A percentile compares a stretch with the other conserved stretches of the same genome.
Evolutionary conservation across 2,113 vertebrate species (phyloP).

Genomic region (Charadrius vociferus): DNA sequence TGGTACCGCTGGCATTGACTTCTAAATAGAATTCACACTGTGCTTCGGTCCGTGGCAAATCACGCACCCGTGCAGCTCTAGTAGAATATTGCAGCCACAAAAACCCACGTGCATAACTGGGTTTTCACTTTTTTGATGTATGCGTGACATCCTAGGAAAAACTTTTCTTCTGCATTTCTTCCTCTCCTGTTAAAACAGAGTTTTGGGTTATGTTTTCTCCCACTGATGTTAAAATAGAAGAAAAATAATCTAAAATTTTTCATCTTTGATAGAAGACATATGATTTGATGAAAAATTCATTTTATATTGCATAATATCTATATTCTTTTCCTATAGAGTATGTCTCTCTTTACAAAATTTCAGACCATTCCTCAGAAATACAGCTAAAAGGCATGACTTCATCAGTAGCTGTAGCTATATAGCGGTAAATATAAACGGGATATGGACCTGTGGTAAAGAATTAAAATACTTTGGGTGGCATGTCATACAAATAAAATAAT

Average conservation of each 20-base stretch:
- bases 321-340: background rate
- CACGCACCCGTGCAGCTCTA: background rate
- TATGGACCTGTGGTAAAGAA: background rate
- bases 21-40: background rate
- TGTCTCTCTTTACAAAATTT: background rate
- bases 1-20: too few species aligned
- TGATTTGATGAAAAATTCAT: background rate
- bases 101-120: accelerated
- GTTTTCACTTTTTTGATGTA: background rate
- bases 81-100: background rate
- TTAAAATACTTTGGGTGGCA: background rate
- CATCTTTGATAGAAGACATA: background rate
- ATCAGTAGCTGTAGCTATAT: background rate
- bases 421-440: background rate
- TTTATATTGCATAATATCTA: background rate
- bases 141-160: too few species aligned
- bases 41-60: background rate
- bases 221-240: background rate
- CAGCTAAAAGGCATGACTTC: background rate
- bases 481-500: background rate
- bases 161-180: background rate
- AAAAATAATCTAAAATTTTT: background rate
- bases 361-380: background rate
- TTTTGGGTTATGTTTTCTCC: background rate
- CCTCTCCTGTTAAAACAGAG: background rate